These are phyloP conservation scores for Blera fallax DNA, from an alignment of 2,888 invertebrate genomes.

Conservation along the genomic window DNA sequence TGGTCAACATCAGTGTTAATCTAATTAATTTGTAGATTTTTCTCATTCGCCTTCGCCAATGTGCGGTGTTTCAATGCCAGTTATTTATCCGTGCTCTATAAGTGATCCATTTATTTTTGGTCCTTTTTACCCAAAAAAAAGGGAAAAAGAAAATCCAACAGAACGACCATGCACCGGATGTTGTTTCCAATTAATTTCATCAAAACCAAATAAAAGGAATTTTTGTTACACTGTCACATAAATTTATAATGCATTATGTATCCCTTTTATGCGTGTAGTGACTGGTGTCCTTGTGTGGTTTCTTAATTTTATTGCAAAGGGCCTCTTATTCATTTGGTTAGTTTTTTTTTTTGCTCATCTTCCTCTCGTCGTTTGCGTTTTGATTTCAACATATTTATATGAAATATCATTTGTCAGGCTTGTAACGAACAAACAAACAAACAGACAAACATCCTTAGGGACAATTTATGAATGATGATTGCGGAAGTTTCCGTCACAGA, in stretches of 20 bases:
- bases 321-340: background rate
- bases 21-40: constrained; percentile 51
- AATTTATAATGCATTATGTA: constrained; percentile 50
- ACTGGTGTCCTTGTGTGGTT: constrained; percentile 39
- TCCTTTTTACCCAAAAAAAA: background rate
- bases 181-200: constrained; percentile 44
- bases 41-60: background rate
- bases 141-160: too few species aligned
- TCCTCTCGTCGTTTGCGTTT: constrained; percentile 9
- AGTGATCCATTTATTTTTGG: background rate
- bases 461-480: constrained; percentile 63
- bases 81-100: background rate
- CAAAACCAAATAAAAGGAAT: constrained; percentile 15
- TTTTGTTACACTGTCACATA: constrained; percentile 35
- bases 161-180: constrained; percentile 11
- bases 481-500: constrained; percentile 44
- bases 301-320: constrained; percentile 54
- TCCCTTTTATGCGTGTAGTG: constrained; percentile 12
- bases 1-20: constrained; percentile 43
- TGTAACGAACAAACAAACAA: constrained; percentile 58
- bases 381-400: constrained; percentile 51
- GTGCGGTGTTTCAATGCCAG: background rate
- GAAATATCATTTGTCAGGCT: constrained; percentile 62
- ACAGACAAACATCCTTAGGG: constrained; percentile 51
- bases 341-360: background rate